phyloP scores from a whole-genome alignment of 2,888 invertebrate species.

The Diarsia mendica region DNA sequence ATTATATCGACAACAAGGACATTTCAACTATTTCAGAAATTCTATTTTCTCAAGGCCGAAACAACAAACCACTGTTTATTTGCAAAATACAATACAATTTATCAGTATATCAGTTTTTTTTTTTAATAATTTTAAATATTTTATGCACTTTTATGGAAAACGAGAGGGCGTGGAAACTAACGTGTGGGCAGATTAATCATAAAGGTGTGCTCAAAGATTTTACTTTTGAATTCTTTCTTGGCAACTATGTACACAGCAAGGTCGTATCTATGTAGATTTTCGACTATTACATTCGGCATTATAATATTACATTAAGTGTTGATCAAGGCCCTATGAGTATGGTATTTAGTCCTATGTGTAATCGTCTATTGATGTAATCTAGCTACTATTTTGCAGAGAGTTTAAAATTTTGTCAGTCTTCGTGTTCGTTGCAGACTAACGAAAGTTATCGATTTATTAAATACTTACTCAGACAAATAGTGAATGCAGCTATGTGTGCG shows the following conservation, averaged over 20 bases:
- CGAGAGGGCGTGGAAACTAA: constrained; percentile 31
- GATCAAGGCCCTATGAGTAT: constrained; percentile 8
- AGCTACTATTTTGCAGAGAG: neutral
- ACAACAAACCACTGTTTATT: constrained; percentile 32
- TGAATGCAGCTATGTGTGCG: constrained; percentile 71
- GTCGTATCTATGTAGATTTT: constrained; percentile 52
- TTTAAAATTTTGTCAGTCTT: constrained; percentile 20
- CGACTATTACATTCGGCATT: constrained; percentile 23
- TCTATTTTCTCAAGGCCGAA: constrained; percentile 42
- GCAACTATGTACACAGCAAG: constrained; percentile 51
- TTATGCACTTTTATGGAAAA: constrained; percentile 58
- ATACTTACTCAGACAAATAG: constrained; percentile 70
- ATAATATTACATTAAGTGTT: constrained; percentile 4
- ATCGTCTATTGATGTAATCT: neutral
- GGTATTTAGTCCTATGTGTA: neutral
- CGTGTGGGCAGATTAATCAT: constrained; percentile 57
- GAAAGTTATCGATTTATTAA: constrained; percentile 74
- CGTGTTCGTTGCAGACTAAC: constrained; percentile 59
- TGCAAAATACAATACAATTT: constrained; percentile 22
- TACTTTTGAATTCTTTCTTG: constrained; percentile 52
- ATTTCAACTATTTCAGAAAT: constrained; percentile 43
- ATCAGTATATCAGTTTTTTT: constrained; percentile 26
- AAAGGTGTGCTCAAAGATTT: constrained; percentile 34
- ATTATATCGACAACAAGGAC: constrained; percentile 40
- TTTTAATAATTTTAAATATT: constrained; percentile 43